phyloP scores from a whole-genome alignment of 2,113 vertebrate genomes.

The Callithrix jacchus region DNA sequence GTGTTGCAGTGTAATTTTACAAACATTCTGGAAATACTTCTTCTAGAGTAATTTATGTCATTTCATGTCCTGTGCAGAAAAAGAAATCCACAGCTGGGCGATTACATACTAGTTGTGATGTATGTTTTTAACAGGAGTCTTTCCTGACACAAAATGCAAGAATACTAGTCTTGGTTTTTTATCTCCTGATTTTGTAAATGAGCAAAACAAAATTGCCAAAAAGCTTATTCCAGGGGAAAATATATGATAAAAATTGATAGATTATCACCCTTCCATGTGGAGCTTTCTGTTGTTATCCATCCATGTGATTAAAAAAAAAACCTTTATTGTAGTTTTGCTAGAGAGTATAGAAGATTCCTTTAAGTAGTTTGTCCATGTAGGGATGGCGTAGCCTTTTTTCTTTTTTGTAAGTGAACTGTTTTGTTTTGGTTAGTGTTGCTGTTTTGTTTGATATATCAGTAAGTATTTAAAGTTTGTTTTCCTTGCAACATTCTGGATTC shows the following conservation, averaged over 20 bases:
- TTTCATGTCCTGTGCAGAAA: neutral
- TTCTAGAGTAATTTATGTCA: neutral
- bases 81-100: neutral
- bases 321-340: constrained; percentile 39
- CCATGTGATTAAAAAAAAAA: neutral
- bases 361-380: neutral
- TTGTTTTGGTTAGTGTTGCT: neutral
- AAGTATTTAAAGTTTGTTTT: constrained; percentile 38
- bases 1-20: neutral
- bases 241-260: neutral
- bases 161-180: neutral
- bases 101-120: neutral
- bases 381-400: neutral
- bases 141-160: neutral
- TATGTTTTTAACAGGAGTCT: neutral
- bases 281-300: constrained; percentile 12
- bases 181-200: constrained; percentile 13
- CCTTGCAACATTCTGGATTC: neutral
- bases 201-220: constrained; percentile 25
- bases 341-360: neutral
- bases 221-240: constrained; percentile 34
- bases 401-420: neutral
- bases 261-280: neutral
- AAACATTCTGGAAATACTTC: neutral
- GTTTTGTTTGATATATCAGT: constrained; percentile 31